phyloP scores from a whole-genome alignment of 2,888 invertebrate genomes.

The Temnothorax rugatulus region DNA sequence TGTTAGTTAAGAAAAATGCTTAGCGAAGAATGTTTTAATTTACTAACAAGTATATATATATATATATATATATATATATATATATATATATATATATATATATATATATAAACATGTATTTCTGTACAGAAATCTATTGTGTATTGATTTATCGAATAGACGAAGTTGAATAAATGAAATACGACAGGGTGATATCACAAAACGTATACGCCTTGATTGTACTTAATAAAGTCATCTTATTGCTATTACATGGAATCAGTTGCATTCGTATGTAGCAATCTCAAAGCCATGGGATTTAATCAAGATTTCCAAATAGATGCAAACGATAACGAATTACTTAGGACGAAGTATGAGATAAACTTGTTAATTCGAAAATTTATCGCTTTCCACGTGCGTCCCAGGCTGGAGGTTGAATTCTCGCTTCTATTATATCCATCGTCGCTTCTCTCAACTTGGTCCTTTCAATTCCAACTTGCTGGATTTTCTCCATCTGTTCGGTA shows the following conservation, averaged over 20 bases:
- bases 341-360: conserved; percentile 18
- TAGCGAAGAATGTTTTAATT: conserved; percentile 30
- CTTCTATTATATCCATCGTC: conserved; percentile 92
- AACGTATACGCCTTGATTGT: conserved; percentile 4
- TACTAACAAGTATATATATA: conserved; percentile 6
- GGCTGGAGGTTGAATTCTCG: conserved; percentile 89
- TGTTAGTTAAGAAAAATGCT: conserved; percentile 25
- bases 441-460: conserved; percentile 94
- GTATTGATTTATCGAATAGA: conserved; percentile 48
- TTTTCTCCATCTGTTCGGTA: conserved; percentile 97
- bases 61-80: not conserved
- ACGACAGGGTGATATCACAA: conserved; percentile 37
- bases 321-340: conserved; percentile 33
- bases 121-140: conserved; percentile 53
- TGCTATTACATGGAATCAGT: conserved; percentile 40
- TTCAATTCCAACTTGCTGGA: conserved; percentile 93
- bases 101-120: conserved; percentile 25
- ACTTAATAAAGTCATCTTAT: conserved; percentile 39
- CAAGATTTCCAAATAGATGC: conserved; percentile 35
- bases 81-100: not conserved
- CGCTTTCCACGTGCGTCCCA: conserved; percentile 75
- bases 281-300: conserved; percentile 18
- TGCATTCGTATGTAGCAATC: not conserved
- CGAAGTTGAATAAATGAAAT: conserved; percentile 33
- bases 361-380: conserved; percentile 20